Base-by-base conservation (phyloP, 2,113 vertebrate species). In the Gallinago jamesoni region DNA sequence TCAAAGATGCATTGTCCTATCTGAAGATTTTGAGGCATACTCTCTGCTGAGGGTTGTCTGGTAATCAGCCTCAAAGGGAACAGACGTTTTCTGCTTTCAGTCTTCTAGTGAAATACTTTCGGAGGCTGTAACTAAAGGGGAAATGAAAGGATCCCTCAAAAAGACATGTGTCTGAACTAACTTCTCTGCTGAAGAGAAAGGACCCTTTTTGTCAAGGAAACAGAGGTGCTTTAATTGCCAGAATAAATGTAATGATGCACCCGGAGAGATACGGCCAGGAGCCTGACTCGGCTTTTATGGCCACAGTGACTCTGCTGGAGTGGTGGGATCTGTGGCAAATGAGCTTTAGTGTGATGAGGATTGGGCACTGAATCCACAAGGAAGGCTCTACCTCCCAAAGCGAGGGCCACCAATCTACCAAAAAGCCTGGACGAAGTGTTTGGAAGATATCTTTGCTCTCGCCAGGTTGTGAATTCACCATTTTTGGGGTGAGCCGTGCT, bases 181-280 rank as follows among this genome's bases (percentile, higher is more conserved):
- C n/a, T 35, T 43, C 60, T 33, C 45, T 47, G 7, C 53, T 82
- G 50, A 76, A 77, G 59, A 43, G 39, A 75, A 93, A 76, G 11
- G 63, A 93, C 52, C 3, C 75, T 89, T 72, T 33, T 16, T 37
- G 35, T 9, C 37, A 28, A 39, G 64, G 41, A 80, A 88, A 90
- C 62, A 77, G 84, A 95, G 95, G 84, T 95, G 91, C 94, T 96
- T 89, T 95, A 86, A 94, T 62, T 84, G 39, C 74, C 78, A 70
- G 41, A 92, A 68, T 27, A 69, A 93, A 84, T 19, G 35, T 75
- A 4, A 37, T 3, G 47, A 28, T 90, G 43, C 41, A 70, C 25
- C 25, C 63, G 37, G 64, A 70, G 57, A 75, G 50, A 62, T 12
- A 76, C 0, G 14, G 73, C 64, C 55, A 31, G n/a, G 91, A 90